A percentile compares a stretch with the other conserved stretches of the same genome.
Conservation (phyloP, 2,797 vertebrate species). For the Denticeps clupeoides region DNA sequence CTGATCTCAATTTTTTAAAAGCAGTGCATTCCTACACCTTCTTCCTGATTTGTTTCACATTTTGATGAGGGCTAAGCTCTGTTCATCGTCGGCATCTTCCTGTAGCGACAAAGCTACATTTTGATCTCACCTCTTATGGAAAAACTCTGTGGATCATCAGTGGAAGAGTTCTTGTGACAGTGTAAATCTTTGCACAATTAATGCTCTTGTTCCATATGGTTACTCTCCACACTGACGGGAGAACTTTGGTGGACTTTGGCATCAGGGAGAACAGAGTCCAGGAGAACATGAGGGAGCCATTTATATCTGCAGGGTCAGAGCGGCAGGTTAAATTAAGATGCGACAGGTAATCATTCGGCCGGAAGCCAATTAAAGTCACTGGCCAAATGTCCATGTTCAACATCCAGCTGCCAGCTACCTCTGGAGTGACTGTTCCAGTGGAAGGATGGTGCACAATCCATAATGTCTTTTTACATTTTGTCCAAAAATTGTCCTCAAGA, state of each 20-base stretch:
- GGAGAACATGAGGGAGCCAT: slow-evolving; percentile 33
- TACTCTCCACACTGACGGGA: slow-evolving; percentile 30
- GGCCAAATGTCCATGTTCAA: slow-evolving; percentile 20
- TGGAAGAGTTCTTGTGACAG: slow-evolving; percentile 33
- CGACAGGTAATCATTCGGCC: slow-evolving; percentile 37
- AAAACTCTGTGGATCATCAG: slow-evolving; percentile 32
- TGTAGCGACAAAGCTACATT: too few relatives aligned
- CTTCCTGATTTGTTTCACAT: too few relatives aligned
- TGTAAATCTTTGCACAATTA: slow-evolving; percentile 47
- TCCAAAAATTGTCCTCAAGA: too few relatives aligned
- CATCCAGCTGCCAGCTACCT: background rate
- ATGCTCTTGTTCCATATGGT: slow-evolving; percentile 32
- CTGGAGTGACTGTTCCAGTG: too few relatives aligned
- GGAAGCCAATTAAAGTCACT: slow-evolving; percentile 32
- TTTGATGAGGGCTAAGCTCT: too few relatives aligned
- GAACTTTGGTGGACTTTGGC: slow-evolving; percentile 19
- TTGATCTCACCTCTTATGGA: slow-evolving; percentile 30
- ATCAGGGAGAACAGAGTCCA: slow-evolving; percentile 5
- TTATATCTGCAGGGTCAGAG: slow-evolving; percentile 20
- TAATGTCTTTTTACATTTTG: too few relatives aligned
- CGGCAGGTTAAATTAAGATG: slow-evolving; percentile 37
- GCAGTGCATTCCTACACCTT: too few relatives aligned
- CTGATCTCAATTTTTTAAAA: too few relatives aligned
- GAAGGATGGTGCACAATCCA: too few relatives aligned
- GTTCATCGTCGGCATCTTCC: too few relatives aligned